Evolutionary conservation across 2,797 vertebrate species (phyloP).

Genomic region (Lacerta agilis): DNA sequence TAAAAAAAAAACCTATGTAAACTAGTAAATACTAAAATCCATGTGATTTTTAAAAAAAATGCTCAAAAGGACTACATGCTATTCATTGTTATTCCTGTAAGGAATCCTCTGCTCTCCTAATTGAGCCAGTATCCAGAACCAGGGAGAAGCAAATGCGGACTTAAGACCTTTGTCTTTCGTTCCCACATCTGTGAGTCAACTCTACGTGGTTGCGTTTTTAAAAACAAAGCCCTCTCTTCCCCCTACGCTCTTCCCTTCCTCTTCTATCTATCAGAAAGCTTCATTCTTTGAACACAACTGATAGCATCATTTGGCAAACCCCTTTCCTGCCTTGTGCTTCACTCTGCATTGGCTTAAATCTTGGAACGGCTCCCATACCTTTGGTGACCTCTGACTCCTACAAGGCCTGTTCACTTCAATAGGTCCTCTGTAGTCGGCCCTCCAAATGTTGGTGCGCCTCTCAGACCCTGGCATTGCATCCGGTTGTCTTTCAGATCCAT

Average conservation of each 20-base stretch:
- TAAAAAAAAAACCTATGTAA: not conserved
- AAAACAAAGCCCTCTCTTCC: slow-evolving; percentile 31
- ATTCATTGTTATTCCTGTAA: not conserved
- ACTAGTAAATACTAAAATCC: too few relatives aligned
- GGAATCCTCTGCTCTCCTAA: not conserved
- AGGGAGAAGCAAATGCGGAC: not conserved
- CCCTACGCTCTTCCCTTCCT: slow-evolving; percentile 47
- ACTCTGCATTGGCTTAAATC: slow-evolving; percentile 6
- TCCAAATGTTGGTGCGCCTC: slow-evolving; percentile 65
- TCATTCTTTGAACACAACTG: slow-evolving; percentile 44
- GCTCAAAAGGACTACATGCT: not conserved
- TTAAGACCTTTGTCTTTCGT: not conserved
- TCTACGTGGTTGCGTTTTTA: not conserved
- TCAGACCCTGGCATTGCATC: slow-evolving; percentile 68
- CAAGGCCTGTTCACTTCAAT: slow-evolving; percentile 74
- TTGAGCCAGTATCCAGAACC: not conserved
- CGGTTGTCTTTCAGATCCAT: slow-evolving; percentile 77
- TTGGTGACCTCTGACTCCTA: slow-evolving; percentile 72
- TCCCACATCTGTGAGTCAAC: not conserved
- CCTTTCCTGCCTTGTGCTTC: slow-evolving; percentile 51
- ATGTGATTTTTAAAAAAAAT: not conserved
- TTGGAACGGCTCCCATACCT: slow-evolving; percentile 78
- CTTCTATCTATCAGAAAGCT: slow-evolving; percentile 59
- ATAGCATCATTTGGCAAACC: slow-evolving; percentile 70
- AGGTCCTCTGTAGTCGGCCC: slow-evolving; percentile 77